Percentiles rank a stretch among this genome's conserved stretches.
Evolutionary conservation across 2,888 invertebrate species (phyloP).

Genomic region (Stratiomys singularior): DNA sequence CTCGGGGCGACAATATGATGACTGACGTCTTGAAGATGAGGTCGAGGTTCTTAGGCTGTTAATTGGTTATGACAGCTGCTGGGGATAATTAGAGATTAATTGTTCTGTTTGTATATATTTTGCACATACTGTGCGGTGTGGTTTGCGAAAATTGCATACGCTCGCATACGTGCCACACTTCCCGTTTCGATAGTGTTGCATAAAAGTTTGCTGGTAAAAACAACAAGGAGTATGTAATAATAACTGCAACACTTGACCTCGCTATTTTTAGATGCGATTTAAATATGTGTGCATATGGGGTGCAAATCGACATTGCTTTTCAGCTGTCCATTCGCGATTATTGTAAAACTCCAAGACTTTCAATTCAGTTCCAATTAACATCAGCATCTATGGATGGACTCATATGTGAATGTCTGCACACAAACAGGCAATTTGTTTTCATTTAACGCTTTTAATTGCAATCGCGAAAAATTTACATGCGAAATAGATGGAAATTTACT

Average conservation of each 20-base stretch:
- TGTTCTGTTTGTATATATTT: conserved; percentile 44
- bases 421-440: conserved; percentile 32
- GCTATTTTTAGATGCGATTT: conserved; percentile 23
- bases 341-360: not conserved
- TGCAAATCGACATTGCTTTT: not conserved
- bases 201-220: not conserved
- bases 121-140: not conserved
- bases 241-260: no score
- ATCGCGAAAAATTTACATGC: conserved; percentile 10
- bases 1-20: conserved; percentile 24
- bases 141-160: not conserved
- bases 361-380: not conserved
- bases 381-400: not conserved
- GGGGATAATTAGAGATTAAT: conserved; percentile 48
- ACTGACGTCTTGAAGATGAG: conserved; percentile 36
- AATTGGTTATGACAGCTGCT: conserved; percentile 48
- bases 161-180: not conserved
- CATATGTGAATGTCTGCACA: not conserved
- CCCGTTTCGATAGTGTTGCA: not conserved
- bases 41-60: conserved; percentile 38
- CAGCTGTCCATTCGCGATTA: not conserved
- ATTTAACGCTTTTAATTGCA: conserved; percentile 21
- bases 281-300: not conserved
- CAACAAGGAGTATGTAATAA: not conserved
- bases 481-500: not conserved